These are phyloP conservation scores for Pharmacophagus antenor DNA, from an alignment of 2,888 invertebrate genomes.

Conservation along the genomic window DNA sequence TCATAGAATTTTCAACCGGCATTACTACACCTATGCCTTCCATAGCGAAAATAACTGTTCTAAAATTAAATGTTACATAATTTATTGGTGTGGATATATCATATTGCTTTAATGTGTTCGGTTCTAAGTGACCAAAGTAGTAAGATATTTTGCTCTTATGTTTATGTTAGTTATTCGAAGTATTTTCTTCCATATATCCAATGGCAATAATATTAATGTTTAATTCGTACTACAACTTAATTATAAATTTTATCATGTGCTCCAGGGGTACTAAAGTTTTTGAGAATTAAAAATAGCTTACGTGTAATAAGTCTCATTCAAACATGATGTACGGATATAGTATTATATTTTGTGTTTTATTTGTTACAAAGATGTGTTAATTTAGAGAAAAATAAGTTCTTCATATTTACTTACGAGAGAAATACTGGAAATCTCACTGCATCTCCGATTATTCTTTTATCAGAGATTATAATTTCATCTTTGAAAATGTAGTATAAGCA, in stretches of 20 bases:
- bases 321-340: neutral
- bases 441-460: conserved; percentile 77
- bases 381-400: neutral
- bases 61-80: conserved; percentile 40
- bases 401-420: conserved; percentile 81
- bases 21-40: conserved; percentile 97
- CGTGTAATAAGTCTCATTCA: neutral
- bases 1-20: conserved; percentile 96
- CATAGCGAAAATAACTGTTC: conserved; percentile 98
- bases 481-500: conserved; percentile 91
- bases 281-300: no score
- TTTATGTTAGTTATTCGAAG: no score
- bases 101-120: no score
- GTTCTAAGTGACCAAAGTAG: no score
- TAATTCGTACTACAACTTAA: no score
- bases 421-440: conserved; percentile 88
- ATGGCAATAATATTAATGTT: no score
- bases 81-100: neutral
- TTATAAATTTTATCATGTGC: no score
- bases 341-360: conserved; percentile 1
- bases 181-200: no score
- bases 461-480: conserved; percentile 59
- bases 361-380: conserved; percentile 5
- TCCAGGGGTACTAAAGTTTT: no score
- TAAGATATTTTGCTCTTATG: no score